These are phyloP conservation scores for Callyntrura sp. DNA, from an alignment of 2,888 invertebrate genomes.

Conservation along the genomic window DNA sequence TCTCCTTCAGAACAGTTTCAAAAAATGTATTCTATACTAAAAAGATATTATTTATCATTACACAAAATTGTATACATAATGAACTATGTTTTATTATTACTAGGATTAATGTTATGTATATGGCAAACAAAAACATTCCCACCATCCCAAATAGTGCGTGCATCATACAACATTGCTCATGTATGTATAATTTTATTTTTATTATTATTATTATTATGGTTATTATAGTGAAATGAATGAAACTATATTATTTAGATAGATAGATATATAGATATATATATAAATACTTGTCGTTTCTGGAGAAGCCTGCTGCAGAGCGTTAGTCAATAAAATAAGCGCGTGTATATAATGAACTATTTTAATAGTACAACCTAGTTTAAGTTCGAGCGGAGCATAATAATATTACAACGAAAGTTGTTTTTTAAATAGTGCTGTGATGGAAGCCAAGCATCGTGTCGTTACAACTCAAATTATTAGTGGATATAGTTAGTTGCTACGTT, in stretches of 20 bases:
- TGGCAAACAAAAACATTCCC: constrained; percentile 30
- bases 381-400: constrained; percentile 2
- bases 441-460: too few species aligned
- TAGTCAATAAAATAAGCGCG: constrained; percentile 42
- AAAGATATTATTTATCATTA: constrained; percentile 5
- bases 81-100: constrained; percentile 27
- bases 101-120: constrained; percentile 27
- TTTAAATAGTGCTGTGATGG: too few species aligned
- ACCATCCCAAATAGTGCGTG: constrained; percentile 28
- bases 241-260: background rate
- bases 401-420: too few species aligned
- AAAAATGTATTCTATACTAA: background rate
- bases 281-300: background rate
- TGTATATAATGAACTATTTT: constrained; percentile 30
- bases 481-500: too few species aligned
- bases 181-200: too few species aligned
- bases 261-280: constrained; percentile 22
- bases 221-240: constrained; percentile 41
- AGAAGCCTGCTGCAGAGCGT: constrained; percentile 52
- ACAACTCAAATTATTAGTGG: too few species aligned
- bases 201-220: constrained; percentile 32
- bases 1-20: background rate
- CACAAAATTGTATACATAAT: too few species aligned
- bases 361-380: constrained; percentile 13
- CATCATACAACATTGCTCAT: constrained; percentile 80